Base-by-base conservation (phyloP, 2,888 invertebrate genomes). In the Euproctis similis region DNA sequence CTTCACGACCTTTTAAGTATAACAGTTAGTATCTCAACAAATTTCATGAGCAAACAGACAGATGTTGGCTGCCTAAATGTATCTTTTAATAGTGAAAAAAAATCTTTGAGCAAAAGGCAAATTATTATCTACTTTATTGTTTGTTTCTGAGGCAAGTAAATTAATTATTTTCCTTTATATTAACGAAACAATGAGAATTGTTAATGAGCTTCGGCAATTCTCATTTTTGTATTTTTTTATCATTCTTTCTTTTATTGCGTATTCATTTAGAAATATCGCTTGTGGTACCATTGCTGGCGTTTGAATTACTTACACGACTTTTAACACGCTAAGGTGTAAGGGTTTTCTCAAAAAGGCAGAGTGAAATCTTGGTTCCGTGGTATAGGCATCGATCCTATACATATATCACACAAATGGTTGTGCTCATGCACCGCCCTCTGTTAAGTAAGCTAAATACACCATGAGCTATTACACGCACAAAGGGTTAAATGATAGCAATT, bases 91-190 rank as follows among this genome's bases (percentile, higher is more conserved):
- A 45, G 47, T 40, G 38, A 46, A 39, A 46, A 30, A 38, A 47
- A 45, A 40, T 38, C 34, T 39, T 34, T 12, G 47, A 40, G 42
- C 10, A 42, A 48, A 50, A 40, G 13, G 34, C 32, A 50, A 46
- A 50, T 50, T 37, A 50, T 50, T 37, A 31, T 39, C 31, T 36
- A 39, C 31, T 42, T 45, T 46, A 45, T 45, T 52, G 54, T 59
- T 57, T 49, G 43, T 55, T 57, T 62, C 55, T 53, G 49, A 56
- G 60, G 38, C 59, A 51, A 65, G 65, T 61, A 58, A 73, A 70
- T 71, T 71, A 71, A 73, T 73, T 70, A 70, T 69, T 62, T 67
- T 61, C 58, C 60, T 72, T 71, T 68, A 64, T 64, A 50, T 50
- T 51, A 61, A 49, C 47, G 60, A 65, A 73, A 72, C 72, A 73